Evolutionary conservation across 2,888 invertebrate genomes (phyloP).

Genomic region (Argyra leucocephala): DNA sequence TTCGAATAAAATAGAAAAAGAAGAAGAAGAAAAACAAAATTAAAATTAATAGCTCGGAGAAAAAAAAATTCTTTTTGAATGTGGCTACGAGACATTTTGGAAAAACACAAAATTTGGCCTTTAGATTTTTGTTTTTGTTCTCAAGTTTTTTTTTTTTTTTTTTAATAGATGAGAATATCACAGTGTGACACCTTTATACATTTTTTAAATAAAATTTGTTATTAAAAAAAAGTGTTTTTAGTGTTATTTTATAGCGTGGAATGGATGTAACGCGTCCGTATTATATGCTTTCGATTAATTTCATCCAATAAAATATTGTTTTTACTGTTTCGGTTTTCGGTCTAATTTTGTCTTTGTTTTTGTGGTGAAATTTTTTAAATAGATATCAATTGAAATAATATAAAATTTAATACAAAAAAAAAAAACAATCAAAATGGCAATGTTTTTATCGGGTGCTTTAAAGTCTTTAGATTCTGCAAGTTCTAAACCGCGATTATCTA

Average conservation of each 20-base stretch:
- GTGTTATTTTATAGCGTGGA: background rate
- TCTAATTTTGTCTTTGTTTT: no score
- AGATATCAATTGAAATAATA: no score
- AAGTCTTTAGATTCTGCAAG: background rate
- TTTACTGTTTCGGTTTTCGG: no score
- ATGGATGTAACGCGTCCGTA: background rate
- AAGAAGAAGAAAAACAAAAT: no score
- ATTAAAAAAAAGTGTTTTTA: background rate
- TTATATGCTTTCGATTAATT: no score
- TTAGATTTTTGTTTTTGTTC: no score
- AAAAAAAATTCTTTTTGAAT: background rate
- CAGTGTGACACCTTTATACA: background rate
- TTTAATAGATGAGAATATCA: background rate
- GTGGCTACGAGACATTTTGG: background rate
- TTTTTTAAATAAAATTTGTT: background rate
- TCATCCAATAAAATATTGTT: no score
- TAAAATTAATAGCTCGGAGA: background rate
- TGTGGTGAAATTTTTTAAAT: no score
- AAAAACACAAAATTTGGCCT: background rate
- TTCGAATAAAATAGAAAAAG: no score
- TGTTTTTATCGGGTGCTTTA: background rate
- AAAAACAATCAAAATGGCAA: background rate
- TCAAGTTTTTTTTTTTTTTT: background rate
- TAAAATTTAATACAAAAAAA: background rate
- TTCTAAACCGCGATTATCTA: background rate